phyloP scores from a whole-genome alignment of 1,140 invertebrate species.

The Fopius arisanus region DNA sequence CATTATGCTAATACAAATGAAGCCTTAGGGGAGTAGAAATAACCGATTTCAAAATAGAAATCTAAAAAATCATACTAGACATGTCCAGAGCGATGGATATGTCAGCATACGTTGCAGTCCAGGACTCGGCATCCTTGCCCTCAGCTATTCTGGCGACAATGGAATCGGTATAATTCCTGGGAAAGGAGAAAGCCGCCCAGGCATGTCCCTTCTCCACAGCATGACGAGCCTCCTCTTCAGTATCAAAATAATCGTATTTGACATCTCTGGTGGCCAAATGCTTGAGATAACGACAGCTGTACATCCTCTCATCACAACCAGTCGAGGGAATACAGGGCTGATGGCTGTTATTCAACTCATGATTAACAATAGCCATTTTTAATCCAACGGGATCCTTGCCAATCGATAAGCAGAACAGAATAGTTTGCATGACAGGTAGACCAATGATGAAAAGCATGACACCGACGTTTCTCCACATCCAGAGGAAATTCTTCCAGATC shows the following conservation, averaged over 20 bases:
- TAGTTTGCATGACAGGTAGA: constrained; percentile 90
- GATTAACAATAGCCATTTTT: constrained; percentile 85
- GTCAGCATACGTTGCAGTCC: constrained; percentile 76
- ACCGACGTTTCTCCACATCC: constrained; percentile 90
- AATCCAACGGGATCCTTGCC: constrained; percentile 88
- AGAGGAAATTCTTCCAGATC: constrained; percentile 90
- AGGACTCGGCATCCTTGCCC: constrained; percentile 73
- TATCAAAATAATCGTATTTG: constrained; percentile 65
- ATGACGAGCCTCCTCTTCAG: constrained; percentile 68
- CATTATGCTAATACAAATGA: too few relatives aligned
- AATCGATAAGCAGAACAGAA: constrained; percentile 93
- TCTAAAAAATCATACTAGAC: constrained; percentile 72
- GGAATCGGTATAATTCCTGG: constrained; percentile 82
- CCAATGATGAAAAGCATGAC: constrained; percentile 91
- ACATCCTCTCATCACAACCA: constrained; percentile 71
- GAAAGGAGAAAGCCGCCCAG: constrained; percentile 85
- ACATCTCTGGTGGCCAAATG: constrained; percentile 71
- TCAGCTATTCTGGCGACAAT: constrained; percentile 75
- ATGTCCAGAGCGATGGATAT: constrained; percentile 86
- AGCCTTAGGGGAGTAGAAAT: too few relatives aligned
- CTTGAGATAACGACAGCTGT: constrained; percentile 82
- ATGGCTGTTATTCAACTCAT: constrained; percentile 74
- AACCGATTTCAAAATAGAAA: constrained; percentile 27
- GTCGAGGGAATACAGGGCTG: constrained; percentile 58
- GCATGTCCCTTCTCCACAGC: constrained; percentile 79